Conservation (phyloP, 2,888 invertebrate genomes). For the Ophonus ardosiacus region DNA sequence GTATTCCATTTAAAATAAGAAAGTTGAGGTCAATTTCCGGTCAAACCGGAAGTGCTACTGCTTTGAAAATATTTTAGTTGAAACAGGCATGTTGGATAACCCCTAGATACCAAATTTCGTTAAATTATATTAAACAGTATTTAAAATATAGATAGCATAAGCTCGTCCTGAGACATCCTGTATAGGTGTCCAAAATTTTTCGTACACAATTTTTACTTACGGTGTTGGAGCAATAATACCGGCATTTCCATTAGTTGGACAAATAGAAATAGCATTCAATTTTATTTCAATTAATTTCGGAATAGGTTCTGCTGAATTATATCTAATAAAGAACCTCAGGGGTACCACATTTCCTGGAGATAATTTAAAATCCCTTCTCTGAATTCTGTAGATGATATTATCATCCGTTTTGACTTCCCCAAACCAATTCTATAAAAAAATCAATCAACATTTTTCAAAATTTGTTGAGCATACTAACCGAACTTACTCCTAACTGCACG, state of each 20-base stretch:
- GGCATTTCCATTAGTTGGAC: background rate
- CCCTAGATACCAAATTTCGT: no score
- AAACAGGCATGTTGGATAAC: no score
- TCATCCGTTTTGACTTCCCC: conserved; percentile 78
- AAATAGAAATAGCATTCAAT: conserved; percentile 2
- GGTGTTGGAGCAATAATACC: background rate
- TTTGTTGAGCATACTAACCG: background rate
- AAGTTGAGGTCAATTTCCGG: no score
- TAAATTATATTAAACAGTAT: no score
- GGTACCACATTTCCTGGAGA: conserved; percentile 76
- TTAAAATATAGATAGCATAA: no score
- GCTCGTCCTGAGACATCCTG: no score
- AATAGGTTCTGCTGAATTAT: conserved; percentile 75
- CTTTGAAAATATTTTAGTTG: no score
- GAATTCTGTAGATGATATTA: conserved; percentile 78
- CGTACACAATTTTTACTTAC: no score
- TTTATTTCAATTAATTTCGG: conserved; percentile 76
- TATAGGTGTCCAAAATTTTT: no score
- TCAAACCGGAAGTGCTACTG: no score
- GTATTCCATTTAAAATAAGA: no score
- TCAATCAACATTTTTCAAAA: background rate
- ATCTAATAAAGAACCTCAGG: conserved; percentile 78
- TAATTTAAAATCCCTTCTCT: conserved; percentile 77
- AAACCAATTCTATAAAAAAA: conserved; percentile 76
- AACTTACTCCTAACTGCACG: conserved; percentile 77